These are phyloP conservation scores for Hippocampus comes DNA, from an alignment of 2,113 vertebrate species.

Conservation along the genomic window DNA sequence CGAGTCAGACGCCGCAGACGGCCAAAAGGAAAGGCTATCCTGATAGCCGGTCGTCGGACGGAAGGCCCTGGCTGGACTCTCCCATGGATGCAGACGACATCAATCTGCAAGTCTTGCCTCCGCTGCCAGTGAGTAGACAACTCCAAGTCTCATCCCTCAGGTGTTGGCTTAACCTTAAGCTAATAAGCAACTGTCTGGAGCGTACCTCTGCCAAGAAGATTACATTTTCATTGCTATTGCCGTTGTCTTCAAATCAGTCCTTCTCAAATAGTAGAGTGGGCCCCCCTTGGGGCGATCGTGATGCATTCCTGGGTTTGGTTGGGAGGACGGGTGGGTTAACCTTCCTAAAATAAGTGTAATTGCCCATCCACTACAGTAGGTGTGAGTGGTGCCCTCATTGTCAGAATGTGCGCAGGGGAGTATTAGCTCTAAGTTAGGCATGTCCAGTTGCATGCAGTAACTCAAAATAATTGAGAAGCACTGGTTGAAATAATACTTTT, in stretches of 20 bases:
- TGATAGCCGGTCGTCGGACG: slow-evolving; percentile 72
- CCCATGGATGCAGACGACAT: slow-evolving; percentile 80
- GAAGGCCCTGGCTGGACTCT: slow-evolving; percentile 71
- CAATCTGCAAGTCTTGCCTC: slow-evolving; percentile 76
- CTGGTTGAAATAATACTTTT: neutral
- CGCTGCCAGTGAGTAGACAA: slow-evolving; percentile 78
- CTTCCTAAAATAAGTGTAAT: too few species aligned
- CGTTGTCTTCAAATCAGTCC: neutral
- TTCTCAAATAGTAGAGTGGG: too few species aligned
- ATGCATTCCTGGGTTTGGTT: too few species aligned
- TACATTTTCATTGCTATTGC: neutral
- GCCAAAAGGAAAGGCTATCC: slow-evolving; percentile 71
- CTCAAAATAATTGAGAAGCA: too few species aligned
- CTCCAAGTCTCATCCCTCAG: neutral
- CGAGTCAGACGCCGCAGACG: slow-evolving; percentile 69
- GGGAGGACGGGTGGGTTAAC: too few species aligned
- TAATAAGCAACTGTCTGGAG: neutral
- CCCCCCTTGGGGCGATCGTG: too few species aligned
- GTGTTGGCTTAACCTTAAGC: neutral
- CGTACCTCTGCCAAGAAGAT: neutral
- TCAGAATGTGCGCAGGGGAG: too few species aligned
- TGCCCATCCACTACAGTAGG: too few species aligned
- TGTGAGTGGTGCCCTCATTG: too few species aligned
- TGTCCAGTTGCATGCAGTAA: too few species aligned
- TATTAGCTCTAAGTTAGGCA: too few species aligned